Base-by-base conservation (phyloP, 2,888 invertebrate species). In the Aphrophora alni region DNA sequence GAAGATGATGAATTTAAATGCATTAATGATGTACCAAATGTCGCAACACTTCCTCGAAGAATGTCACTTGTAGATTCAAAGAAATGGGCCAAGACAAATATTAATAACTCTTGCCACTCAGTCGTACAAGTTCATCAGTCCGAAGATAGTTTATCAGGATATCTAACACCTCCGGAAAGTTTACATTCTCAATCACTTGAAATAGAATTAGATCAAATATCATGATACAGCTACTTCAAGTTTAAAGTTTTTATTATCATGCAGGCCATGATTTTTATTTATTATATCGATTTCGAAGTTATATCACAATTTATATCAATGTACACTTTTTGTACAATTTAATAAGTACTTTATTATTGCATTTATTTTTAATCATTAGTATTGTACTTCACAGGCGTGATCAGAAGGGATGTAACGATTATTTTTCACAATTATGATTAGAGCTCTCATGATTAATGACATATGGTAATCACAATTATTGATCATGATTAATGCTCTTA, bases 131-230 rank as follows among this genome's bases (percentile, higher is more conserved):
- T 82, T 12, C 82, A 81, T 25, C 84, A 84, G 68, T 84, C 84
- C 4, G 84, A 84, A 74, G 84, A 84, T 80, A 84, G 84, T 77
- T 81, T 84, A 17, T 78, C 83, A 10, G 80, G 82, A 10, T 84
- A 84, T 75, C 74, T 84, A 38, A 84, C 84, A 0, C 84, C 84
- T 12, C 84, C 84, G 0, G 81, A 81, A 59, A 77, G 77, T 24
- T 26, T 77, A 12, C 69, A 77, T 14, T 77, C 77, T 24, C 69
- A 33, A 17, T 68, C 75, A 1, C 17, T 44, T 27, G 75, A 75
- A n/a, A 75, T 38, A 26, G 44, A 75, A 44, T 75, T 44, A 75
- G 38, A 28, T 33, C 0, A 33, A 74, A 25, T 74, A 21, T 21
- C 21, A 1, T 59, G 59, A 59, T 59, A 21, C 59, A 59, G 59